Evolutionary conservation across 2,797 vertebrate species (phyloP).

Genomic region (Pantherophis alleghaniensis): DNA sequence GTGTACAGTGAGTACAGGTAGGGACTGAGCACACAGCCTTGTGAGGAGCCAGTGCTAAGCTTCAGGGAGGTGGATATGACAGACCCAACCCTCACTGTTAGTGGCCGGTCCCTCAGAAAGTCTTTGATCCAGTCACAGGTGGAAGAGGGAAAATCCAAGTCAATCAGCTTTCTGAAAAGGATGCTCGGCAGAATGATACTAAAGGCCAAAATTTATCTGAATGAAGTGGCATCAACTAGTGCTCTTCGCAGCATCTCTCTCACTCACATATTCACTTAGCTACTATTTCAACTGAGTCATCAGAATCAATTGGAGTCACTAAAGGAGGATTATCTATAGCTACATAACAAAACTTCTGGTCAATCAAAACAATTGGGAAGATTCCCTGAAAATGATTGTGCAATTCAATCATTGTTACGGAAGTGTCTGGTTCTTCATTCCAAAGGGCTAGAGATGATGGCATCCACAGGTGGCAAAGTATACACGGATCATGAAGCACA

Average conservation of each 20-base stretch:
- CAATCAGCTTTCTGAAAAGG: too few relatives aligned
- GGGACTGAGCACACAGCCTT: too few relatives aligned
- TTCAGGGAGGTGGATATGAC: too few relatives aligned
- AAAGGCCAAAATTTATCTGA: background rate
- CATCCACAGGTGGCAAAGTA: background rate
- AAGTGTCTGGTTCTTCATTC: background rate
- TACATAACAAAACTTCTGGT: background rate
- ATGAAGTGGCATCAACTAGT: background rate
- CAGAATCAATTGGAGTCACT: background rate
- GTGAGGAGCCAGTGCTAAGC: too few relatives aligned
- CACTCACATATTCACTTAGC: background rate
- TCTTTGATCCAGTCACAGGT: too few relatives aligned
- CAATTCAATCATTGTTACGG: background rate
- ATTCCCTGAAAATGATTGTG: background rate
- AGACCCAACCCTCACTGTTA: too few relatives aligned
- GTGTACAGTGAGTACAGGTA: too few relatives aligned
- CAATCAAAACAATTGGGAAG: background rate
- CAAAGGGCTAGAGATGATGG: too few relatives aligned
- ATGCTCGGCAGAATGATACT: too few relatives aligned
- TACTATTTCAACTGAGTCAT: background rate
- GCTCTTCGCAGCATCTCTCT: background rate
- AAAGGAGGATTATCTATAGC: background rate
- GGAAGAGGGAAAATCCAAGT: too few relatives aligned
- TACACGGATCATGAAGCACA: background rate
- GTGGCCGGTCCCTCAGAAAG: too few relatives aligned